These are phyloP conservation scores for Ancistrus triradiatus DNA, from an alignment of 2,113 vertebrate genomes.

Conservation along the genomic window DNA sequence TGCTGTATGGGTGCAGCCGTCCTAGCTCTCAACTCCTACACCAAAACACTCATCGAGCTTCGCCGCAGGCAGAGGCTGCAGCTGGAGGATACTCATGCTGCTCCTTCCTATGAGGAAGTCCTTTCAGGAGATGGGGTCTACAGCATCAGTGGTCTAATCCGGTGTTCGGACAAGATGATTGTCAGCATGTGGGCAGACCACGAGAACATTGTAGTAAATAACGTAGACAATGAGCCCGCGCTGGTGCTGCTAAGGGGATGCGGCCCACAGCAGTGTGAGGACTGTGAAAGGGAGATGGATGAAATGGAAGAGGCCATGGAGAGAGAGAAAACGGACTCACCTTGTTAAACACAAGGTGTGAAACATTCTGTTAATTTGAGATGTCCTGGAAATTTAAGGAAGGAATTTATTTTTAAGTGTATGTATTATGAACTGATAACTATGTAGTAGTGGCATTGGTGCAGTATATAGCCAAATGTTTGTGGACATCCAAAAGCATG, in stretches of 20 bases:
- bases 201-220: conserved; percentile 53
- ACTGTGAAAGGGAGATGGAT: conserved; percentile 71
- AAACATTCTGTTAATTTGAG: background rate
- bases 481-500: no score
- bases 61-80: conserved; percentile 64
- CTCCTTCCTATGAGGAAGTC: conserved; percentile 68
- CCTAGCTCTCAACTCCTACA: conserved; percentile 80
- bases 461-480: no score
- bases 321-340: conserved; percentile 53
- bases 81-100: conserved; percentile 61
- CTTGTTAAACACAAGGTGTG: conserved; percentile 50
- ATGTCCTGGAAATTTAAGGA: no score
- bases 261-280: conserved; percentile 64
- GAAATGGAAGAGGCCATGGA: conserved; percentile 60
- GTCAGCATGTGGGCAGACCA: conserved; percentile 60
- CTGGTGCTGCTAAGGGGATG: conserved; percentile 67
- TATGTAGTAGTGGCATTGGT: no score
- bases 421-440: no score
- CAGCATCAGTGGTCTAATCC: conserved; percentile 67
- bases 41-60: conserved; percentile 79
- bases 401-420: no score
- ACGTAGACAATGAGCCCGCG: conserved; percentile 62
- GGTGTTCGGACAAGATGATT: conserved; percentile 63
- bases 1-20: conserved; percentile 80
- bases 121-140: conserved; percentile 67